Conservation (phyloP, 1,140 invertebrate species). For the Odontomachus brunneus region DNA sequence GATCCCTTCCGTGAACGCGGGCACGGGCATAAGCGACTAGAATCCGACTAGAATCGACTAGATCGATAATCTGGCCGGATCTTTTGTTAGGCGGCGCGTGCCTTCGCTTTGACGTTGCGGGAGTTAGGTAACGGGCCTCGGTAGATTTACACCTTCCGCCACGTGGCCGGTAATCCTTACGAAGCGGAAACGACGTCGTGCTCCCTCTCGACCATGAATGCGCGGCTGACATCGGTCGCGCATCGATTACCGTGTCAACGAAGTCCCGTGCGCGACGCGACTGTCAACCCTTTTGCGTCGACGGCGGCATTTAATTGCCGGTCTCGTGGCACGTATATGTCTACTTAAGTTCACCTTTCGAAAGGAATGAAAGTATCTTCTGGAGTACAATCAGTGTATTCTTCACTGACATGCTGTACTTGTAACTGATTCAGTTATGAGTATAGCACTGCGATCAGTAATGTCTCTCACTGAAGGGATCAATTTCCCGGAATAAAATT, state of each 20-base stretch:
- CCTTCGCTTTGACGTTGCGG: slow-evolving; percentile 6
- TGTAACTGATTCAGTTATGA: too few relatives aligned
- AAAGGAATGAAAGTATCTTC: too few relatives aligned
- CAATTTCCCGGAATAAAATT: too few relatives aligned
- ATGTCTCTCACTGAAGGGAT: too few relatives aligned
- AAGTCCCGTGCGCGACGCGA: not conserved
- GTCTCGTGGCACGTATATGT: too few relatives aligned
- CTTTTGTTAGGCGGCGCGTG: slow-evolving; percentile 22
- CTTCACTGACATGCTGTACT: too few relatives aligned
- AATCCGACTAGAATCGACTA: slow-evolving; percentile 18
- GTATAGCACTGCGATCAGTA: too few relatives aligned
- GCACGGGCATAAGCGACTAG: not conserved
- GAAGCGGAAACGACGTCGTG: slow-evolving; percentile 6
- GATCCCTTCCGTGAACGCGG: not conserved
- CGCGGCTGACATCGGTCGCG: not conserved
- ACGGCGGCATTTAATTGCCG: too few relatives aligned
- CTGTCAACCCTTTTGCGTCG: too few relatives aligned
- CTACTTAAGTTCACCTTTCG: too few relatives aligned
- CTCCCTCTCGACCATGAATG: slow-evolving; percentile 5
- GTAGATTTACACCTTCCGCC: slow-evolving; percentile 20
- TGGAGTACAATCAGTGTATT: too few relatives aligned
- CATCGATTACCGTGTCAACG: slow-evolving; percentile 11
- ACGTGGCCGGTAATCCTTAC: slow-evolving; percentile 7
- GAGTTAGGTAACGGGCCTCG: not conserved
- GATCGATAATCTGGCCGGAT: slow-evolving; percentile 23